Evolutionary conservation across 2,797 vertebrate species (phyloP).

Genomic region (Naso thynnoides): DNA sequence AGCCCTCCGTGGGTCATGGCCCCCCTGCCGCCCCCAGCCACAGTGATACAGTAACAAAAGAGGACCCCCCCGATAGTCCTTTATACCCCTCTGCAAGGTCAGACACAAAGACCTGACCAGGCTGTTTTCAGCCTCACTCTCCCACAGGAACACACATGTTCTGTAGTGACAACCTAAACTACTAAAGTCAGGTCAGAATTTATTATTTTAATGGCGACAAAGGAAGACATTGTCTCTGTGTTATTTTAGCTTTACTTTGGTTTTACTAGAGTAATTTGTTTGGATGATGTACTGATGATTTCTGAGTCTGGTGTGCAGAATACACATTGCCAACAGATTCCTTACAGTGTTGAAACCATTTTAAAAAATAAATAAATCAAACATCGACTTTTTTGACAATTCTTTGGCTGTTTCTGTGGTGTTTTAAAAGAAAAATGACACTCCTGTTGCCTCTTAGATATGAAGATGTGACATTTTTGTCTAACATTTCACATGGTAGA

Average conservation of each 20-base stretch:
- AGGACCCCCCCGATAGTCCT: conserved; percentile 63
- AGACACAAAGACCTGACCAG: conserved; percentile 77
- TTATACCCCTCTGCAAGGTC: conserved; percentile 71
- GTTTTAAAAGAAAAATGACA: neutral
- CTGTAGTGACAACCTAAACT: conserved; percentile 11
- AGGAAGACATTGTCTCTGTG: neutral
- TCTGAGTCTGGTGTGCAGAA: neutral
- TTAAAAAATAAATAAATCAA: neutral
- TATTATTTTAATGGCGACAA: neutral
- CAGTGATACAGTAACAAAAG: conserved; percentile 84
- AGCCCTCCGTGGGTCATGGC: conserved; percentile 72
- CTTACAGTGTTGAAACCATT: neutral
- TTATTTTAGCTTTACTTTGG: neutral
- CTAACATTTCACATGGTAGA: neutral
- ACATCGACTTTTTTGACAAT: neutral
- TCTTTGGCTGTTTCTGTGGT: neutral
- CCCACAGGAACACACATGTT: conserved; percentile 47
- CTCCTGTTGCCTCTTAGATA: neutral
- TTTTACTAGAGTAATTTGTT: neutral
- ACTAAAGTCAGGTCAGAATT: neutral
- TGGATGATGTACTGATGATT: neutral
- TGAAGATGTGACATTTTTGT: neutral
- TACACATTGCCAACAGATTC: neutral
- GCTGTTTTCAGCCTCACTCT: conserved; percentile 66
- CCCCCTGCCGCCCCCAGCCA: conserved; percentile 49